A percentile compares a stretch with the other conserved stretches of the same genome.
Evolutionary conservation across 2,113 vertebrate species (phyloP).

Genomic region (Pygoscelis antarcticus): DNA sequence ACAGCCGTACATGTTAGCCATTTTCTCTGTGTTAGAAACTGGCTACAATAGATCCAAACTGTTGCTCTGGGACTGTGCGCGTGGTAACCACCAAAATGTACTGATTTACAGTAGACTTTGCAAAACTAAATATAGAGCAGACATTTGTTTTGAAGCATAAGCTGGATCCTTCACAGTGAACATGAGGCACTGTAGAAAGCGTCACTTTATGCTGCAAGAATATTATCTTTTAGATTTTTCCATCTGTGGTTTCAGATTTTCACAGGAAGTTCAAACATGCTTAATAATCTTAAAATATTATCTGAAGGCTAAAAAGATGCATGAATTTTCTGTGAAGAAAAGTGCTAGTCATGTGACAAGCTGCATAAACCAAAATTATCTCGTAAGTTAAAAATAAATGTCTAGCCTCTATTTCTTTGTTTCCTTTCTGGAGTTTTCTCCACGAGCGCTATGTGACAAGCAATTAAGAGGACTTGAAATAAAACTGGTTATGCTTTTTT

Average conservation of each 20-base stretch:
- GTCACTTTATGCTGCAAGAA: neutral
- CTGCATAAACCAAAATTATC: neutral
- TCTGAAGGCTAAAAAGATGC: neutral
- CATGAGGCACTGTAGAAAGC: neutral
- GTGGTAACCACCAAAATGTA: neutral
- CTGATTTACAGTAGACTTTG: neutral
- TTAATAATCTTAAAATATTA: constrained; percentile 14
- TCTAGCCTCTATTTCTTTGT: neutral
- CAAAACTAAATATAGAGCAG: neutral
- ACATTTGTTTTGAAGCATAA: neutral
- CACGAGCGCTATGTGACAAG: neutral
- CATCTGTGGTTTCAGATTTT: constrained; percentile 5
- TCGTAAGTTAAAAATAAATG: neutral
- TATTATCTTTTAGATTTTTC: neutral
- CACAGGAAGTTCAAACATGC: neutral
- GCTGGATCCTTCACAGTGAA: neutral
- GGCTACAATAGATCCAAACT: neutral
- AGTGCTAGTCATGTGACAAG: neutral
- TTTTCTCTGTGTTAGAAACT: neutral
- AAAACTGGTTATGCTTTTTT: neutral
- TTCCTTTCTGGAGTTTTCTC: neutral
- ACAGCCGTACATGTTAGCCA: fast-evolving
- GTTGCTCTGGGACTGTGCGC: neutral
- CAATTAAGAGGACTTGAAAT: neutral
- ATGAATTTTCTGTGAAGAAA: neutral